Conservation (phyloP, 2,888 invertebrate genomes). For the Margaritifera margaritifera region DNA sequence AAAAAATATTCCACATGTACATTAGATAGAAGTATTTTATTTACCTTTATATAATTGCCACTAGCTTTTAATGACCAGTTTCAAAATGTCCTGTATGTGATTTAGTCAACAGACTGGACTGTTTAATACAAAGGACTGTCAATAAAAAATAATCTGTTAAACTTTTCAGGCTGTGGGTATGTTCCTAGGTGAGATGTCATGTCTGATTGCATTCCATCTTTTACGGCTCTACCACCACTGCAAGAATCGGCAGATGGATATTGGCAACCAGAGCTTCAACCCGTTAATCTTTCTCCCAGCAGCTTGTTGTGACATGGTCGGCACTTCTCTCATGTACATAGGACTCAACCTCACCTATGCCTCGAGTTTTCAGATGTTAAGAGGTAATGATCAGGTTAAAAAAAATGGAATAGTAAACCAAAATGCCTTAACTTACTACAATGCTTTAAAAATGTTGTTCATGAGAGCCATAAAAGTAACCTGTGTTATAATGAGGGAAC, state of each 20-base stretch:
- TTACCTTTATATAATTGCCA: no score
- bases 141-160: neutral
- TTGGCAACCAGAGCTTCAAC: conserved; percentile 79
- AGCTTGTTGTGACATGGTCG: conserved; percentile 90
- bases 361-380: conserved; percentile 96
- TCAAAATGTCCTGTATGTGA: neutral
- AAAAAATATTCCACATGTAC: no score
- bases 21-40: no score
- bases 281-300: conserved; percentile 87
- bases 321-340: conserved; percentile 91
- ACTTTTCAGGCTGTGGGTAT: conserved; percentile 82
- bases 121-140: neutral
- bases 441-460: no score
- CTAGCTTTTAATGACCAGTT: no score
- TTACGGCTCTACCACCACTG: conserved; percentile 57
- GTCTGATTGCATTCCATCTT: conserved; percentile 86
- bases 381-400: conserved; percentile 77
- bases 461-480: no score
- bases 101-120: neutral
- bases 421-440: no score
- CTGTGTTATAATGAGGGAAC: no score
- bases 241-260: conserved; percentile 4
- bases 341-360: conserved; percentile 93
- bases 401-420: no score
- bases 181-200: conserved; percentile 93